Percentiles rank a stretch among this genome's conserved stretches.
These are phyloP conservation scores for Excalfactoria chinensis DNA, from an alignment of 2,113 vertebrate genomes.

Conservation along the genomic window DNA sequence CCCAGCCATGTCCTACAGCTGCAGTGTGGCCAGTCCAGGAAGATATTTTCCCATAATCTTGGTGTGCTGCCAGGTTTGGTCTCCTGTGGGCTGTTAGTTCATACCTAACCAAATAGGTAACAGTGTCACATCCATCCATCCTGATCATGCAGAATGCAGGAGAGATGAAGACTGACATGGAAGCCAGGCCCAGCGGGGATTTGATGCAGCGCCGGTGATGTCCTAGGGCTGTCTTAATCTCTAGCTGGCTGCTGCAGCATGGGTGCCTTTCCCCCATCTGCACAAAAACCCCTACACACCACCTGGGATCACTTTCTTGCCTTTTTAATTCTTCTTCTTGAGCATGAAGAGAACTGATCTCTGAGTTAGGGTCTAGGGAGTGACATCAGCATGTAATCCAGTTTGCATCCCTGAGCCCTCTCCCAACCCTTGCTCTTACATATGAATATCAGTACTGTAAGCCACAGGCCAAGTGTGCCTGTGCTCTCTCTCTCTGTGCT, in stretches of 20 bases:
- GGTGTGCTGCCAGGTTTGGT: not conserved
- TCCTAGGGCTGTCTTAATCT: not conserved
- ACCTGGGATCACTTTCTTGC: not conserved
- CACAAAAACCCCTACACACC: not conserved
- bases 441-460: not conserved
- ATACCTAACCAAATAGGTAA: not conserved
- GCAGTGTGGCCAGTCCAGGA: rapidly evolving
- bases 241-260: not conserved
- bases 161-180: not conserved
- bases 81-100: not conserved
- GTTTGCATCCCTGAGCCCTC: not conserved
- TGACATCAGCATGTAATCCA: rapidly evolving
- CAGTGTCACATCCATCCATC: not conserved
- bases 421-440: rapidly evolving
- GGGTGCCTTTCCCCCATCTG: not conserved
- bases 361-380: not conserved
- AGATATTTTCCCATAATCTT: not conserved
- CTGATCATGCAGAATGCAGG: not conserved
- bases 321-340: not conserved
- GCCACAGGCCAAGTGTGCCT: not conserved
- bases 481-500: not conserved
- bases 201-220: no score
- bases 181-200: not conserved
- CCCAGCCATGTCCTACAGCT: rapidly evolving
- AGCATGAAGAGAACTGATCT: not conserved